phyloP scores from a whole-genome alignment of 2,797 vertebrate species.

The Mus minutoides region DNA sequence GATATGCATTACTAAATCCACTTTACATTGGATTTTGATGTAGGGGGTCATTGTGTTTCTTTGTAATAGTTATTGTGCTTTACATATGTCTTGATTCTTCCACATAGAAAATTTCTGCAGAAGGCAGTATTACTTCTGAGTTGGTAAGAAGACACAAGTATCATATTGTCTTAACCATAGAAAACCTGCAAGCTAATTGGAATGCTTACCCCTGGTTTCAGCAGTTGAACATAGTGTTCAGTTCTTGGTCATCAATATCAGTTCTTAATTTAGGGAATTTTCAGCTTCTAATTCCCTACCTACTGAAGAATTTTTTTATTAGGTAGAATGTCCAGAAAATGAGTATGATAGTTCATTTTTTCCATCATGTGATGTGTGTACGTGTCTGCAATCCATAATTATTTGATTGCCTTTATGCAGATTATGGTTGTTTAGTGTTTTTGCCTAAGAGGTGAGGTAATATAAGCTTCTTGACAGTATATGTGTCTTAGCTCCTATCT shows the following conservation, averaged over 20 bases:
- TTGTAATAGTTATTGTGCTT: background rate
- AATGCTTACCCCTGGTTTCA: background rate
- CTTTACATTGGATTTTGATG: background rate
- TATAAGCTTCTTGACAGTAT: background rate
- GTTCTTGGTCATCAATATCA: background rate
- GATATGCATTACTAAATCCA: background rate
- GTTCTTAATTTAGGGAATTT: background rate
- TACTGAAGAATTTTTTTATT: background rate
- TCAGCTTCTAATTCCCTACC: background rate
- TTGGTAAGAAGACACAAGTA: background rate
- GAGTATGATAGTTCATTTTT: slow-evolving; percentile 7
- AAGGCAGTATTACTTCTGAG: background rate
- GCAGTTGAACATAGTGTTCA: background rate
- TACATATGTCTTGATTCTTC: background rate
- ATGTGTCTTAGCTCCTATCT: background rate
- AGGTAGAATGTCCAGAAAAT: slow-evolving; percentile 13
- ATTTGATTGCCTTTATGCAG: slow-evolving; percentile 1
- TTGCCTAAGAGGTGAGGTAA: background rate
- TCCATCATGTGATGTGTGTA: background rate
- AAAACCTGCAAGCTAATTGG: slow-evolving; percentile 11
- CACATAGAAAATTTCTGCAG: background rate
- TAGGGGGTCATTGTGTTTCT: background rate
- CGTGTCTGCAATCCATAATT: background rate
- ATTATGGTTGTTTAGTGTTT: background rate
- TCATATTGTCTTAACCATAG: background rate